phyloP scores from a whole-genome alignment of 2,113 vertebrate genomes.

The Athene cunicularia region DNA sequence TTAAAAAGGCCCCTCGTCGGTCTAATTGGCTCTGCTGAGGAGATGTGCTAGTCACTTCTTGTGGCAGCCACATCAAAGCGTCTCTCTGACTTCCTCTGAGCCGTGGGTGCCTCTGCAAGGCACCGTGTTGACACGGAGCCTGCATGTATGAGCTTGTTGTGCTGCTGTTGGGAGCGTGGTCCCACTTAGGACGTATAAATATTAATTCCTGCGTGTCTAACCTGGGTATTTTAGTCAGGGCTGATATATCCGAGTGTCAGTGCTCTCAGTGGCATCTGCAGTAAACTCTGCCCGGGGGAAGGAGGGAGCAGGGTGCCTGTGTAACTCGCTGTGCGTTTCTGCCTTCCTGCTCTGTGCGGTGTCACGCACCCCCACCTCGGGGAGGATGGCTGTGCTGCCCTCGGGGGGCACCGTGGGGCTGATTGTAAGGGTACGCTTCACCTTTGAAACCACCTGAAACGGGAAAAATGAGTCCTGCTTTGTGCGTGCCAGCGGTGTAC shows the following conservation, averaged over 20 bases:
- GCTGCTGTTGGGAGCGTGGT: not conserved
- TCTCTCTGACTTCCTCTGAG: not conserved
- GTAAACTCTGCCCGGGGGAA: fast-evolving
- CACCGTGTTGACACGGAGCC: not conserved
- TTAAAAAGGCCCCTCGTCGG: not conserved
- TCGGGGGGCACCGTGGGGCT: not conserved
- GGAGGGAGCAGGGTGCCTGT: not conserved
- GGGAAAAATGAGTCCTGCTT: not conserved
- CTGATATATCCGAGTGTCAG: not conserved
- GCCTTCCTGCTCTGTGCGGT: not conserved
- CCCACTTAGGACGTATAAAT: not conserved
- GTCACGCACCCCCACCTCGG: fast-evolving
- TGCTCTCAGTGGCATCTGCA: not conserved
- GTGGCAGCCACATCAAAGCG: conserved; percentile 14
- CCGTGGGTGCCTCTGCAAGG: not conserved
- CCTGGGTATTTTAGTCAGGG: not conserved
- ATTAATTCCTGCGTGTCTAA: not conserved
- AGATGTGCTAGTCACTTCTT: not conserved
- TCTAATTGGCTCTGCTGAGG: not conserved
- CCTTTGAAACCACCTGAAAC: not conserved
- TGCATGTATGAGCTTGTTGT: not conserved
- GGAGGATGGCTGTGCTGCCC: not conserved
- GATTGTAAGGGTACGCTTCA: not conserved
- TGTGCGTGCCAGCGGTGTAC: not conserved
- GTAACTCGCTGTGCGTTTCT: fast-evolving